phyloP scores from a whole-genome alignment of 2,113 vertebrate genomes.

The Xerus inauris region DNA sequence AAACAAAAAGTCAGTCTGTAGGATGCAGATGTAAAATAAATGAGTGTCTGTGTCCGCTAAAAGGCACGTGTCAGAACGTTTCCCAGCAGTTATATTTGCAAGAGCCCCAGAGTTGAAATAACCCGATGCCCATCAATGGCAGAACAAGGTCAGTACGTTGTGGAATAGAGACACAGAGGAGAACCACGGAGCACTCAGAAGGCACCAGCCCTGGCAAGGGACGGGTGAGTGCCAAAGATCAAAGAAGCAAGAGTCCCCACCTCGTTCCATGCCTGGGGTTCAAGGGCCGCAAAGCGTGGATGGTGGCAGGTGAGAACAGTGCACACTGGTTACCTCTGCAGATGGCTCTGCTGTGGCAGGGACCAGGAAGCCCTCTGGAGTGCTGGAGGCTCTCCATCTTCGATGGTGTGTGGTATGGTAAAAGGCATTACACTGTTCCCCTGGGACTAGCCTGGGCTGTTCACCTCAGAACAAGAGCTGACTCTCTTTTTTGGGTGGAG shows the following conservation, averaged over 20 bases:
- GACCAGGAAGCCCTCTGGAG: neutral
- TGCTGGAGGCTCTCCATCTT: no score
- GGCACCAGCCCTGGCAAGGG: fast-evolving
- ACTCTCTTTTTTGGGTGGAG: no score
- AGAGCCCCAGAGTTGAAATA: neutral
- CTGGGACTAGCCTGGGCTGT: no score
- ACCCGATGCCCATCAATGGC: neutral
- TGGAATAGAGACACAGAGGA: neutral
- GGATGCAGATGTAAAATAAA: neutral
- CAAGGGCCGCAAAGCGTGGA: no score
- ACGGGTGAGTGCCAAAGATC: fast-evolving
- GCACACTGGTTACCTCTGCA: fast-evolving
- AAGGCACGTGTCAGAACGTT: neutral
- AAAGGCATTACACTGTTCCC: neutral
- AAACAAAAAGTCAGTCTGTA: neutral
- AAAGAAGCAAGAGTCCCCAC: fast-evolving
- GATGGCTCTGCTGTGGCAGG: neutral
- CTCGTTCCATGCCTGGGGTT: fast-evolving
- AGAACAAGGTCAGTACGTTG: neutral
- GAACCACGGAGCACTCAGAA: neutral
- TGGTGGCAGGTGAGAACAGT: neutral
- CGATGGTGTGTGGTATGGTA: no score
- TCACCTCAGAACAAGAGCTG: neutral
- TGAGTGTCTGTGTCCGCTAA: neutral
- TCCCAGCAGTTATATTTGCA: neutral